Conservation (phyloP, 2,797 vertebrate genomes). For the Enteromius anoplus region DNA sequence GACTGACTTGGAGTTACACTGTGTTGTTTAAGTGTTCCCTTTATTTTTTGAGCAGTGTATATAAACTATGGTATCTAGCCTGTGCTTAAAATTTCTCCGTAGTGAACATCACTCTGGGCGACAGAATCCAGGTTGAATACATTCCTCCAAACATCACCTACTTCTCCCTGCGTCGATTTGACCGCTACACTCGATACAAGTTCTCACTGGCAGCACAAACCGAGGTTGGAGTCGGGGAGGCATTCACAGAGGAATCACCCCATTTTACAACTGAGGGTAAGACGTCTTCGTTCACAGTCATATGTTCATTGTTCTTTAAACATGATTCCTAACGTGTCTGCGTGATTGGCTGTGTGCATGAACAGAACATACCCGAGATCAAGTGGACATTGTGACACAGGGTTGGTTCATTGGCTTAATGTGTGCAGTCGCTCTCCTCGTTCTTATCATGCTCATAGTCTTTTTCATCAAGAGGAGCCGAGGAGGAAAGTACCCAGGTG, state of each 20-base stretch:
- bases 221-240: conserved; percentile 83
- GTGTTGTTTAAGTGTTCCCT: no score
- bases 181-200: conserved; percentile 92
- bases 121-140: conserved; percentile 78
- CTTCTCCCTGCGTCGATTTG: conserved; percentile 86
- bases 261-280: conserved; percentile 86
- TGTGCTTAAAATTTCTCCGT: conserved; percentile 53
- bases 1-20: no score
- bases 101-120: conserved; percentile 89
- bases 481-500: conserved; percentile 97
- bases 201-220: conserved; percentile 89
- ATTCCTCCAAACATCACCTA: conserved; percentile 89
- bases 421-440: conserved; percentile 97
- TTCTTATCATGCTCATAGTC: conserved; percentile 93
- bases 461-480: conserved; percentile 98
- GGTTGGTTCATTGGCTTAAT: conserved; percentile 99
- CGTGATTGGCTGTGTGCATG: conserved; percentile 31
- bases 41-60: no score
- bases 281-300: neutral
- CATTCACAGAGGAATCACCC: conserved; percentile 85
- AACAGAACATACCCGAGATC: conserved; percentile 91
- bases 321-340: conserved; percentile 12
- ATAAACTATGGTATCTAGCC: neutral
- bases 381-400: conserved; percentile 94
- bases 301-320: neutral